Conservation (phyloP, 2,888 invertebrate species). For the Brachyopa scutellaris region DNA sequence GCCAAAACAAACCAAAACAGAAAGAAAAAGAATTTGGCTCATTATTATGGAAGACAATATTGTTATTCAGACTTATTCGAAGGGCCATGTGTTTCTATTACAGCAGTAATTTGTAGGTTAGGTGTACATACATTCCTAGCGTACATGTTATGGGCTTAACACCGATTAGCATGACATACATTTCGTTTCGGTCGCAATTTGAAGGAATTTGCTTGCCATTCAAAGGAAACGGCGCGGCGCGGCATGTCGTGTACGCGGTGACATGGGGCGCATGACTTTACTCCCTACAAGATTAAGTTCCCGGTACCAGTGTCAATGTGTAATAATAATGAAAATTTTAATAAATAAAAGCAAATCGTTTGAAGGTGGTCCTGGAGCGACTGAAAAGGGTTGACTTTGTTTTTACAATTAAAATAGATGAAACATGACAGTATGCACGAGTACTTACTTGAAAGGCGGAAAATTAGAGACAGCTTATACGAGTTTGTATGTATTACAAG, state of each 20-base stretch:
- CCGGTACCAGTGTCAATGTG: conserved; percentile 8
- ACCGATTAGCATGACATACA: conserved; percentile 39
- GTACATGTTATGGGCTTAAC: conserved; percentile 6
- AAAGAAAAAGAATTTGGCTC: not conserved
- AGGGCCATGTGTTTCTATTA: conserved; percentile 27
- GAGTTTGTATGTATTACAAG: too few species aligned
- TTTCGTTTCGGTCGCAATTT: conserved; percentile 19
- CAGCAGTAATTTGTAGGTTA: conserved; percentile 32
- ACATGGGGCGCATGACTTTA: conserved; percentile 13
- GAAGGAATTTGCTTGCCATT: conserved; percentile 21
- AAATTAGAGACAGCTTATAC: not conserved
- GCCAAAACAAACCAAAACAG: not conserved
- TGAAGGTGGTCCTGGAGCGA: not conserved
- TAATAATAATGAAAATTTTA: conserved; percentile 39
- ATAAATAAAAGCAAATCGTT: conserved; percentile 10
- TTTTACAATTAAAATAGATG: conserved; percentile 38
- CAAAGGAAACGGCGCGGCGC: too few species aligned
- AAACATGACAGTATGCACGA: not conserved
- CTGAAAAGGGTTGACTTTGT: not conserved
- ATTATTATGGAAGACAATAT: conserved; percentile 7
- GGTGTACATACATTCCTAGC: too few species aligned
- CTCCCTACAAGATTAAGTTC: not conserved
- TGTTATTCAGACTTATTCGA: conserved; percentile 14
- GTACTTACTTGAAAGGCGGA: not conserved
- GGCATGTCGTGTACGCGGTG: conserved; percentile 7